A percentile compares a stretch with the other conserved stretches of the same genome.
phyloP scores from a whole-genome alignment of 2,888 invertebrate species.

The Catocala nupta region DNA sequence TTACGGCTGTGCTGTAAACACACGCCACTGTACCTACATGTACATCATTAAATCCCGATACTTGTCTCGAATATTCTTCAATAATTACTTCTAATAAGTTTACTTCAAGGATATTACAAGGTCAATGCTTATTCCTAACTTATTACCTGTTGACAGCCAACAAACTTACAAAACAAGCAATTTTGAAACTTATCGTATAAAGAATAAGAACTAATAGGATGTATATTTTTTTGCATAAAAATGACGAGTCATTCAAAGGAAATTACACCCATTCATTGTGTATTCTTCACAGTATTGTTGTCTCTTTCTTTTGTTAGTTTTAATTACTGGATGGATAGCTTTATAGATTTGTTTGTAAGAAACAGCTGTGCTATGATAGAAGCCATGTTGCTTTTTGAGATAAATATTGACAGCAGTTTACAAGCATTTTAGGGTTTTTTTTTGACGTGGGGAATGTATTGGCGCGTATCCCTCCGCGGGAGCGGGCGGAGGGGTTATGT shows the following conservation, averaged over 20 bases:
- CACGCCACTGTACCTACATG: too few relatives aligned
- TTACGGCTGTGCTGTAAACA: too few relatives aligned
- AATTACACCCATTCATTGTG: conserved; percentile 39
- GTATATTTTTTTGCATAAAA: conserved; percentile 28
- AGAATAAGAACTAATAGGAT: conserved; percentile 22
- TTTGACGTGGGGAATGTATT: too few relatives aligned
- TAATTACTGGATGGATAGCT: conserved; percentile 8
- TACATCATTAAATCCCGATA: too few relatives aligned
- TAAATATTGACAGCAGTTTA: background rate
- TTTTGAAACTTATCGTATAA: conserved; percentile 4
- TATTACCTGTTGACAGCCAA: conserved; percentile 16
- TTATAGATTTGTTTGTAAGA: conserved; percentile 7
- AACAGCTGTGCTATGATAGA: conserved; percentile 10
- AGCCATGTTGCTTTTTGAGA: conserved; percentile 2
- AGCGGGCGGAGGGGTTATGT: too few relatives aligned
- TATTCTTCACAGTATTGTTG: conserved; percentile 30
- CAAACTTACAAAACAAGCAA: background rate
- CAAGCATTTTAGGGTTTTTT: too few relatives aligned
- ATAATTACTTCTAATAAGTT: too few relatives aligned
- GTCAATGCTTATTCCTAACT: conserved; percentile 22
- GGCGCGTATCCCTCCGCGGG: too few relatives aligned
- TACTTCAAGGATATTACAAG: conserved; percentile 33
- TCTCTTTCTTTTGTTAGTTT: conserved; percentile 37
- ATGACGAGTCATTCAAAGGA: conserved; percentile 40
- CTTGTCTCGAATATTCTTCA: too few relatives aligned